phyloP scores from a whole-genome alignment of 2,888 invertebrate species.

The Diaphora mendica region DNA sequence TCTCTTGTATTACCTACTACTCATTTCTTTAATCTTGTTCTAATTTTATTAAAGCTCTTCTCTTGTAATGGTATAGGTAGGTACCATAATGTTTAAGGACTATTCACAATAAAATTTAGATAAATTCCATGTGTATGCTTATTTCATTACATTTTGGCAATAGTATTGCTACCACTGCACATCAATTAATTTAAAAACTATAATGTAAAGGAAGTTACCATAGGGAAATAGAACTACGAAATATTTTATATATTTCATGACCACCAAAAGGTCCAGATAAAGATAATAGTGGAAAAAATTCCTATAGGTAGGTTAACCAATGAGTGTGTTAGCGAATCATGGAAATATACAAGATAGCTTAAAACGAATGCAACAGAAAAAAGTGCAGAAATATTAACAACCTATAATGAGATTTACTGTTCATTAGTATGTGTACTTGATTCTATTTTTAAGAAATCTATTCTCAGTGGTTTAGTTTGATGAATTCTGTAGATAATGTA shows the following conservation, averaged over 20 bases:
- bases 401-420: too few relatives aligned
- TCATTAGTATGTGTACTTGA: too few relatives aligned
- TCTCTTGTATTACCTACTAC: conserved; percentile 46
- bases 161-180: conserved; percentile 6
- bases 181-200: background rate
- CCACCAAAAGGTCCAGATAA: background rate
- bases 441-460: background rate
- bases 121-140: conserved; percentile 69
- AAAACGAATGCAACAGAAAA: background rate
- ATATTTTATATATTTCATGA: background rate
- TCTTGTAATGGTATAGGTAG: conserved; percentile 62
- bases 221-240: background rate
- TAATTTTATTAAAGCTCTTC: conserved; percentile 41
- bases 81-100: conserved; percentile 73
- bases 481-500: background rate
- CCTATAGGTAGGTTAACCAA: background rate
- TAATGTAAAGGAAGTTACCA: background rate
- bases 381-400: too few relatives aligned
- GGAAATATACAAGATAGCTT: background rate
- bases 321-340: background rate
- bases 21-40: background rate
- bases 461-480: background rate
- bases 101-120: conserved; percentile 77
- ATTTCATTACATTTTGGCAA: conserved; percentile 52
- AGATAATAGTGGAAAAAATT: background rate